Percentiles rank a stretch among this genome's conserved stretches.
Conservation (phyloP, 2,113 vertebrate genomes). For the Tetraodon nigroviridis region DNA sequence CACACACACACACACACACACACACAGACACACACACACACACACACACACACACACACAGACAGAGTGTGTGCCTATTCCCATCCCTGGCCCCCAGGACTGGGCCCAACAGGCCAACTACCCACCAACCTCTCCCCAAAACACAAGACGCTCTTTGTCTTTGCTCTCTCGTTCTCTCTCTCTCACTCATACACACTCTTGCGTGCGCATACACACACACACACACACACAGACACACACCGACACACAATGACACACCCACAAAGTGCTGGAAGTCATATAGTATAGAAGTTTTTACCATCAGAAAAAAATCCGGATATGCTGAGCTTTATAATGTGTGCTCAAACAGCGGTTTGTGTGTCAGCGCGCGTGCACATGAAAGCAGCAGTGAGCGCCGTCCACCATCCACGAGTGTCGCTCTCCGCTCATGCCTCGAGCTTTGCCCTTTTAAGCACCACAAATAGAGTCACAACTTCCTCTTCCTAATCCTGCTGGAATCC, state of each 20-base stretch:
- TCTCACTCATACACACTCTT: constrained; percentile 21
- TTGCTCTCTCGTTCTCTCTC: constrained; percentile 59
- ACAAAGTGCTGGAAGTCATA: constrained; percentile 42
- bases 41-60: constrained; percentile 38
- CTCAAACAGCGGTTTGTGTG: constrained; percentile 9
- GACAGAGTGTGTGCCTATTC: constrained; percentile 42
- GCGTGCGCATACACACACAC: constrained; percentile 26
- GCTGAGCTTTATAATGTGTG: constrained; percentile 14
- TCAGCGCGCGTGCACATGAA: neutral
- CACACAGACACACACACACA: constrained; percentile 37
- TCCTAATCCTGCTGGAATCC: constrained; percentile 59
- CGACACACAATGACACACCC: constrained; percentile 25
- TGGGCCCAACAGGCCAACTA: constrained; percentile 61
- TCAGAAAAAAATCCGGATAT: constrained; percentile 32
- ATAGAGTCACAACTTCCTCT: constrained; percentile 62
- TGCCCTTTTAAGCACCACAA: constrained; percentile 45
- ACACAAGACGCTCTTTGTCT: constrained; percentile 72
- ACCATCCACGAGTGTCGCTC: constrained; percentile 30
- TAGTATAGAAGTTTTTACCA: constrained; percentile 37
- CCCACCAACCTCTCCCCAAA: constrained; percentile 43
- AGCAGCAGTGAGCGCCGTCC: constrained; percentile 3
- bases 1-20: constrained; percentile 28
- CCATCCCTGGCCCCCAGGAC: constrained; percentile 64
- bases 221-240: constrained; percentile 17
- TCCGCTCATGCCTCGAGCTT: constrained; percentile 26